A percentile compares a stretch with the other conserved stretches of the same genome.
These are phyloP conservation scores for Apodemus speciosus DNA, from an alignment of 2,113 vertebrate genomes.

Conservation along the genomic window DNA sequence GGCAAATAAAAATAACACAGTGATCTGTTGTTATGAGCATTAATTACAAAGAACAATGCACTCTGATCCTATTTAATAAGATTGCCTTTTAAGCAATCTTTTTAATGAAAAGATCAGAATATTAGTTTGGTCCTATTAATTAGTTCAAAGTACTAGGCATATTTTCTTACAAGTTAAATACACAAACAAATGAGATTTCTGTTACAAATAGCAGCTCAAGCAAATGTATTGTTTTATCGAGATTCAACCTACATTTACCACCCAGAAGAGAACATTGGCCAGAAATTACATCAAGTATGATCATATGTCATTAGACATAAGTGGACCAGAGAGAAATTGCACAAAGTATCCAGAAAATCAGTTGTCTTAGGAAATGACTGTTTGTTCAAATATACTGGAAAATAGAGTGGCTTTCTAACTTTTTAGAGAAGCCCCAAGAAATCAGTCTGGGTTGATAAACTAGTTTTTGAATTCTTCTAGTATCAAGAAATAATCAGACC, in stretches of 20 bases:
- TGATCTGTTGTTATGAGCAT: constrained; percentile 54
- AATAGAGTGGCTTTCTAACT: neutral
- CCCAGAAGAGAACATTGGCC: neutral
- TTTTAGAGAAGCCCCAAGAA: constrained; percentile 14
- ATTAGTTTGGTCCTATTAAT: constrained; percentile 34
- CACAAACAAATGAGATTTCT: neutral
- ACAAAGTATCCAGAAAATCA: neutral
- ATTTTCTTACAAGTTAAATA: constrained; percentile 60
- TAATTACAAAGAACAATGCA: neutral
- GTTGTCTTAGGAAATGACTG: constrained; percentile 28
- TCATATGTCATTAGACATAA: neutral
- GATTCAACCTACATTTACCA: neutral
- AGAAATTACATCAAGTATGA: neutral
- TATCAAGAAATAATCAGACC: constrained; percentile 40
- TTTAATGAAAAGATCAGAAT: constrained; percentile 50
- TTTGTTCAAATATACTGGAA: constrained; percentile 22
- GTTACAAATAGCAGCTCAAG: neutral
- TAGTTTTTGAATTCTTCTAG: constrained; percentile 10
- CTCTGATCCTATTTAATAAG: constrained; percentile 48
- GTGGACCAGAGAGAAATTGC: neutral
- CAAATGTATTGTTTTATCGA: neutral
- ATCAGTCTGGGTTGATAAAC: neutral
- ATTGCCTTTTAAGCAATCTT: constrained; percentile 14
- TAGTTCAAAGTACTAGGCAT: constrained; percentile 25
- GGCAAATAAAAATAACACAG: constrained; percentile 54